A percentile compares a stretch with the other conserved stretches of the same genome.
Evolutionary conservation across 2,113 vertebrate species (phyloP).

Genomic region (Sphaerodactylus townsendi): DNA sequence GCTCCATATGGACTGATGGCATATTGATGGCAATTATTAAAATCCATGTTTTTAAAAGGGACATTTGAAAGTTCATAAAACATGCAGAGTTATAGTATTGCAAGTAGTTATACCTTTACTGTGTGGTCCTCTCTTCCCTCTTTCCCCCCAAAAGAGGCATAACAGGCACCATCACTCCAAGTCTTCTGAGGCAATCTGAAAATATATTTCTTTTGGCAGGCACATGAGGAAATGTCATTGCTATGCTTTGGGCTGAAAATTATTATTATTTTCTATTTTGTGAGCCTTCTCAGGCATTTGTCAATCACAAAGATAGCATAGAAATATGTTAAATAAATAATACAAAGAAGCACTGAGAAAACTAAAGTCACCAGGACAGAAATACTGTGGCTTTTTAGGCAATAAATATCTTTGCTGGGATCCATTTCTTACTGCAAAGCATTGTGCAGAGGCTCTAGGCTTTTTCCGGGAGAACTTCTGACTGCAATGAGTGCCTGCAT

Average conservation of each 20-base stretch:
- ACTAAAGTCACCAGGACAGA: not conserved
- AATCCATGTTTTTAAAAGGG: constrained; percentile 53
- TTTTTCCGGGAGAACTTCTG: not conserved
- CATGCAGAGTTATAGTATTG: too few species aligned
- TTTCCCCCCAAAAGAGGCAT: too few species aligned
- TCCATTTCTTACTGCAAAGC: not conserved
- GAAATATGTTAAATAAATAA: not conserved
- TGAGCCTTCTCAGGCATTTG: too few species aligned
- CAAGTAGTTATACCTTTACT: too few species aligned
- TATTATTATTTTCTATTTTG: too few species aligned
- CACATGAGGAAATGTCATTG: too few species aligned
- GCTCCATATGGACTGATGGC: constrained; percentile 66
- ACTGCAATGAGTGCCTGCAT: not conserved
- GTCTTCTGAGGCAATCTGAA: not conserved
- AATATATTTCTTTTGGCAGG: accelerated
- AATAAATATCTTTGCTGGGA: not conserved
- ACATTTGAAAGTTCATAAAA: constrained; percentile 38
- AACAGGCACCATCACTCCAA: not conserved
- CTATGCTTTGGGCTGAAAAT: too few species aligned
- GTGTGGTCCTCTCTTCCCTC: too few species aligned
- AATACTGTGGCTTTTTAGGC: not conserved
- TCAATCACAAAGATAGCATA: too few species aligned
- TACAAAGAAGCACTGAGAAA: not conserved
- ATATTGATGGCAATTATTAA: constrained; percentile 67
- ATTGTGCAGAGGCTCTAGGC: not conserved